A percentile compares a stretch with the other conserved stretches of the same genome.
phyloP scores from a whole-genome alignment of 2,888 invertebrate species.

The Limenitis arthemis region DNA sequence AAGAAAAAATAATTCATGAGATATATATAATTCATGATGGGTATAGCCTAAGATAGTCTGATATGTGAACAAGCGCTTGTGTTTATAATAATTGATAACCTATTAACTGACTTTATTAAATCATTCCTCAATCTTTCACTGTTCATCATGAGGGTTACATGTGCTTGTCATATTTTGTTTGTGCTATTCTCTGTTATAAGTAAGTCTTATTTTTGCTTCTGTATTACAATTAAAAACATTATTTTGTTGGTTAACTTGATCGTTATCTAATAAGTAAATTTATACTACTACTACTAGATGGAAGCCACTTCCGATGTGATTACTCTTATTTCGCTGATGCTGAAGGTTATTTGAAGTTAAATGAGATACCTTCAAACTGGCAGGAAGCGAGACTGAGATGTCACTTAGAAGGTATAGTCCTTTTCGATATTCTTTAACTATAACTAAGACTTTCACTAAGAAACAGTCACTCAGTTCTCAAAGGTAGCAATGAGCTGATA shows the following conservation, averaged over 20 bases:
- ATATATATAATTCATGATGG: no score
- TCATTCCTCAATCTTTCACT: not conserved
- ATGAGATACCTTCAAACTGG: conserved; percentile 34
- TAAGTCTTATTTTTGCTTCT: not conserved
- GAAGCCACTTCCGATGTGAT: conserved; percentile 30
- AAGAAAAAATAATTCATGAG: no score
- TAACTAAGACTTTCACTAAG: no score
- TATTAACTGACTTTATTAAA: no score
- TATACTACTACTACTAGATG: conserved; percentile 18
- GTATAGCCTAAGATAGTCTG: no score
- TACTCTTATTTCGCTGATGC: conserved; percentile 27
- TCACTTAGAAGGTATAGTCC: conserved; percentile 34
- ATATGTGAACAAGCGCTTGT: no score
- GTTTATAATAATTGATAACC: no score
- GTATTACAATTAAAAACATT: not conserved
- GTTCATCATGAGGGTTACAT: not conserved
- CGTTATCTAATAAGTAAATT: not conserved
- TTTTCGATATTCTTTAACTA: no score
- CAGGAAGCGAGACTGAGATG: conserved; percentile 36
- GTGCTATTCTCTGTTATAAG: not conserved
- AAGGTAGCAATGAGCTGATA: no score
- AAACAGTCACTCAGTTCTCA: no score
- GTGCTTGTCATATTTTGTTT: not conserved
- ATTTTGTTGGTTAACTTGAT: not conserved
- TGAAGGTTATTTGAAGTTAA: conserved; percentile 34